A percentile compares a stretch with the other conserved stretches of the same genome.
Evolutionary conservation across 2,797 vertebrate species (phyloP).

Genomic region (Neostethus bicornis): DNA sequence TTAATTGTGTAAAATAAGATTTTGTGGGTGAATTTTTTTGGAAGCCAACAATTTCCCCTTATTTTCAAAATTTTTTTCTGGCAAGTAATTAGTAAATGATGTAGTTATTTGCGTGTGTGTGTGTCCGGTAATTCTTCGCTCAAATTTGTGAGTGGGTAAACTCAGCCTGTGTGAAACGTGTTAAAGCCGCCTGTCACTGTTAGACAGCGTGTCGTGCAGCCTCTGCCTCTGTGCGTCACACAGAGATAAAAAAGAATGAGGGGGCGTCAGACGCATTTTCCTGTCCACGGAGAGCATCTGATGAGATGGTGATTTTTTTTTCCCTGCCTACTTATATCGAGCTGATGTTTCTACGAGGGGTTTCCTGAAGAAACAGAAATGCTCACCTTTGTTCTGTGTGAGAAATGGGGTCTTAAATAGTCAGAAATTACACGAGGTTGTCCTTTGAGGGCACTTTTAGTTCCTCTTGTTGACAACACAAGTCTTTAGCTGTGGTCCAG

Average conservation of each 20-base stretch:
- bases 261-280: constrained; percentile 79
- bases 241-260: constrained; percentile 70
- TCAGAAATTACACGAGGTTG: constrained; percentile 5
- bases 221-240: constrained; percentile 81
- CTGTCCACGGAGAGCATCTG: constrained; percentile 67
- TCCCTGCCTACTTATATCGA: constrained; percentile 70
- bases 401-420: constrained; percentile 6
- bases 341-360: constrained; percentile 67
- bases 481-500: constrained; percentile 39
- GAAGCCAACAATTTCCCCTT: too few species aligned
- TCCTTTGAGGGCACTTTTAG: constrained; percentile 13
- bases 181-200: constrained; percentile 71
- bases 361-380: constrained; percentile 64
- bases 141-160: constrained; percentile 15
- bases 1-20: too few species aligned
- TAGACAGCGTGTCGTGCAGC: constrained; percentile 74
- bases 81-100: too few species aligned
- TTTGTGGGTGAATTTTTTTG: too few species aligned
- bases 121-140: constrained; percentile 2
- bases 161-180: constrained; percentile 43
- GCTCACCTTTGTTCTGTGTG: constrained; percentile 22
- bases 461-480: constrained; percentile 10
- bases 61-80: too few species aligned
- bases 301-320: constrained; percentile 76
- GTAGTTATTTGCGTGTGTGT: too few species aligned